phyloP scores from a whole-genome alignment of 35 echinoderm and acorn worm genomes.

The Apostichopus californicus region DNA sequence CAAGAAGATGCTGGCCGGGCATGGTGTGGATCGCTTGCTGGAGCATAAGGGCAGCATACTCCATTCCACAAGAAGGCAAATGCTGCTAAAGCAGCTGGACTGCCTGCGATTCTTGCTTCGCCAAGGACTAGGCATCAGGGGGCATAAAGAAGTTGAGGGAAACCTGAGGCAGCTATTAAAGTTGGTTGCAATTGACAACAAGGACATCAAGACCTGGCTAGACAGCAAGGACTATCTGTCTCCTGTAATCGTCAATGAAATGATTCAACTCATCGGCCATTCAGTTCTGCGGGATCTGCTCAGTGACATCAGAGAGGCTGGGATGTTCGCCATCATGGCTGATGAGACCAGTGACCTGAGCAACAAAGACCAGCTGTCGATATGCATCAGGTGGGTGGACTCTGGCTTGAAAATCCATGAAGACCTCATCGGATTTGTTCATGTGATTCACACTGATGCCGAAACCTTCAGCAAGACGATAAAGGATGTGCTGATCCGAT shows the following conservation, averaged over 20 bases:
- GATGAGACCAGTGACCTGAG: conserved; percentile 35
- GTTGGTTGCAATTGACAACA: neutral
- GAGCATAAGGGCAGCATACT: neutral
- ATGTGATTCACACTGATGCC: conserved; percentile 28
- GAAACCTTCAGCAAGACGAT: conserved; percentile 5
- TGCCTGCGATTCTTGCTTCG: conserved; percentile 20
- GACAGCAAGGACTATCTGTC: conserved; percentile 22
- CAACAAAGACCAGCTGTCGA: conserved; percentile 32
- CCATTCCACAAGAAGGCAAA: neutral
- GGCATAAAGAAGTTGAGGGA: conserved; percentile 1
- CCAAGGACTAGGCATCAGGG: conserved; percentile 27
- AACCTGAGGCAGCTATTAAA: conserved; percentile 28
- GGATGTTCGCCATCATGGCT: conserved; percentile 39
- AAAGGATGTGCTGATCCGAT: conserved; percentile 53
- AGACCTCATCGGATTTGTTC: conserved; percentile 46
- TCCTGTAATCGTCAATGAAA: conserved; percentile 25
- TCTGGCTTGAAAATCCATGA: conserved; percentile 22
- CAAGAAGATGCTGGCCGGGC: conserved; percentile 3
- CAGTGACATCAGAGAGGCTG: neutral
- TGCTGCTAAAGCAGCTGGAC: neutral
- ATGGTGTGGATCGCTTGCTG: neutral
- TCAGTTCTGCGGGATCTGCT: conserved; percentile 5
- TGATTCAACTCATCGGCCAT: conserved; percentile 18
- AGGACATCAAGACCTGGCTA: neutral
- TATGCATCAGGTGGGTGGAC: conserved; percentile 55